Evolutionary conservation across 1,140 invertebrate species (phyloP), one percentile per base, ranked within the genome.

Genomic region (Brachionus angularis): DNA sequence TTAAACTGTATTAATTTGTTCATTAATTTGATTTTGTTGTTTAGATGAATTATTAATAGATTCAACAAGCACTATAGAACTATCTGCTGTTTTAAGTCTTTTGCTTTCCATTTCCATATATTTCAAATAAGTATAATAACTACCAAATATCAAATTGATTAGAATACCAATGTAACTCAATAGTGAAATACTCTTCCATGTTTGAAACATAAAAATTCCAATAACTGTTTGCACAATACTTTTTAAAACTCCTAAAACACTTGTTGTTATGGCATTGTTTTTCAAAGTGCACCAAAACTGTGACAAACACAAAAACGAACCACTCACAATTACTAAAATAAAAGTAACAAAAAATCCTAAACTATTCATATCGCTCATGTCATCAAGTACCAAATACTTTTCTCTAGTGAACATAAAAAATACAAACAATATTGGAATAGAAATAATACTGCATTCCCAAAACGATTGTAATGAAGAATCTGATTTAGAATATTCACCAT

Each of bases 241-340:
- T 73, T 84, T 84, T 5, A 82, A 58, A 0, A 83, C 80, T 2
- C 82, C 83, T 3, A 84, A 80, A 14, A 84, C 75, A 73, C 80
- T 82, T 1, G 84, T 84, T 0, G 84, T 84, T 39, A 84, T 74
- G 1, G 84, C 84, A 12, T 81, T 83, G 21, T 81, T 84, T 46
- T 81, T 74, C 52, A 78, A 78, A 0, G 83, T 84, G 73, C 84
- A 84, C 46, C 84, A 76, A 74, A 84, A 84, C 47, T 84, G 74
- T 1, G 83, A 80, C 73, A 83, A 84, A 74, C 84, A 84, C 21
- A 84, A 74, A 3, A 84, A 71, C 34, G 78, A 79, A 0, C 84
- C 84, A 62, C 83, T 74, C 29, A 76, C 72, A 27, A 84, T 77
- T 21, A 84, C 76, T 2, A 76, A 25, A 31, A 77, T 49, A 70